Evolutionary conservation across 1,140 invertebrate species (phyloP), one percentile per base, ranked within the genome.

Genomic region (Tachypleus tridentatus): DNA sequence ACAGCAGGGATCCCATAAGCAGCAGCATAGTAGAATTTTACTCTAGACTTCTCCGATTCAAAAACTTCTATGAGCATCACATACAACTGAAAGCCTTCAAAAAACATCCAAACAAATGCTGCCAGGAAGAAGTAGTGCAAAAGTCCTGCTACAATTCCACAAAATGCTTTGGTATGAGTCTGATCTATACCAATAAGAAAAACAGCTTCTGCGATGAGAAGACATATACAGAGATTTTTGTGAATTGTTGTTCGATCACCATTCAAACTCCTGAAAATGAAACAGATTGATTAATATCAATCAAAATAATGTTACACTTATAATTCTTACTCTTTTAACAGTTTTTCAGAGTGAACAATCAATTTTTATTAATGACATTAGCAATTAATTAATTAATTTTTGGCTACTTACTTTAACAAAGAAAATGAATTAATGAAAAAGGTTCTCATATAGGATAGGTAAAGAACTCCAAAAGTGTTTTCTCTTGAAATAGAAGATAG

Each of bases 81-180:
- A 81, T 97, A 96, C 7, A 97, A 80, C 78, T 97, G 93, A 76
- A 95, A 91, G 66, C 92, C 91, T 88, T 83, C 72, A 76, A 79
- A 70, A 62, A 76, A 70, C 66, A 70, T 97, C 96, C 96, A 99
- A 63, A 89, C 86, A 77, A 98, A 97, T 52, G 93, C 86, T 65
- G 90, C 89, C 62, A 98, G 81, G 78, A 98, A 96, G 79, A 97
- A 91, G 79, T 91, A 97, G 77, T 99, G 95, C 48, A 98, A 78
- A 50, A 93, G 78, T 49, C 88, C 89, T 66, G 95, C 94, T 66
- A 97, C 87, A 50, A 96, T 81, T 47, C 91, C 87, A 77, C 96
- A 99, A 59, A 92, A 78, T 63, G 92, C 84, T 71, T 84, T 83
- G 76, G 88, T 85, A 74, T 89, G 83, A n/a, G 91, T 94, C 78